These are phyloP conservation scores for Lutraria rhynchaena DNA, from an alignment of 1,140 invertebrate genomes.

Conservation along the genomic window DNA sequence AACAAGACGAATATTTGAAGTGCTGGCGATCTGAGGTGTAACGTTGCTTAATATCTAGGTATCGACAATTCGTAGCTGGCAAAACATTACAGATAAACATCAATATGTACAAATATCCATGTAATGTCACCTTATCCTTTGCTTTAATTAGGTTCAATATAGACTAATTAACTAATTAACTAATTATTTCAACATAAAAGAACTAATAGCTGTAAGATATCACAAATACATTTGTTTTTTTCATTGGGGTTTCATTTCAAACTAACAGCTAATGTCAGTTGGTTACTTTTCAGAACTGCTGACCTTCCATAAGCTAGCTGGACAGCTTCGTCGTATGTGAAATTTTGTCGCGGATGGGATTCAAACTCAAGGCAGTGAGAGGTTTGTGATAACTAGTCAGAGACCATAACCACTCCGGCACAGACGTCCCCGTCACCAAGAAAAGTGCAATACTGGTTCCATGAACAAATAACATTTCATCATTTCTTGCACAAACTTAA, in stretches of 20 bases:
- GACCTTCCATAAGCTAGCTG: too few relatives aligned
- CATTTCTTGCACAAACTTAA: too few relatives aligned
- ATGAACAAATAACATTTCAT: too few relatives aligned
- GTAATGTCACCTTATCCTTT: constrained; percentile 20
- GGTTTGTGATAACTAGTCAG: too few relatives aligned
- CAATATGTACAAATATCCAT: constrained; percentile 15
- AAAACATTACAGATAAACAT: constrained; percentile 18
- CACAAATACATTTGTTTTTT: neutral
- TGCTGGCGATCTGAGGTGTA: constrained; percentile 31
- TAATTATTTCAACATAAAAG: constrained; percentile 24
- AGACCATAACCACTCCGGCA: too few relatives aligned
- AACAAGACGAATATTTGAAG: constrained; percentile 37
- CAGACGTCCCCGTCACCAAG: too few relatives aligned
- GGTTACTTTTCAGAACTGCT: too few relatives aligned
- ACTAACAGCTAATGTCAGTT: neutral
- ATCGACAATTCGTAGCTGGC: constrained; percentile 21
- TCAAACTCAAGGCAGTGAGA: too few relatives aligned
- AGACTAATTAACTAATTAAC: constrained; percentile 8
- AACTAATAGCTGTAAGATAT: neutral
- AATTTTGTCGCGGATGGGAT: too few relatives aligned
- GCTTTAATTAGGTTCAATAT: constrained; percentile 9
- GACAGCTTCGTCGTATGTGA: too few relatives aligned
- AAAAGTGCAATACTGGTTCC: too few relatives aligned
- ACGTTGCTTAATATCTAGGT: constrained; percentile 8
- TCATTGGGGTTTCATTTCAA: neutral